A percentile compares a stretch with the other conserved stretches of the same genome.
phyloP scores from a whole-genome alignment of 2,113 vertebrate species.

The Cyprinodon brontotheroides region DNA sequence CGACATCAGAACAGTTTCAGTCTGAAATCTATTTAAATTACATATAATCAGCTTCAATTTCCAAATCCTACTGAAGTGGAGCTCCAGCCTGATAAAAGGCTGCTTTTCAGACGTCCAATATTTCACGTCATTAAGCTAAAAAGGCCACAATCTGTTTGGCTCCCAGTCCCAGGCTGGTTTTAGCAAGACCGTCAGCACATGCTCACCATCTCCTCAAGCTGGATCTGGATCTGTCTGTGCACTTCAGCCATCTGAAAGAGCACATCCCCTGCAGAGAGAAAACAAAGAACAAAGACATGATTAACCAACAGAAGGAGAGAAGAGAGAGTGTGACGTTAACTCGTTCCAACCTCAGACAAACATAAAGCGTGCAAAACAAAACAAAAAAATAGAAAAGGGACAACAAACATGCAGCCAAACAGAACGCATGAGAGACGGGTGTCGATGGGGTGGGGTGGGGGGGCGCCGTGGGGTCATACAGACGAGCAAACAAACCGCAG shows the following conservation, averaged over 20 bases:
- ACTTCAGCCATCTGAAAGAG: constrained; percentile 99
- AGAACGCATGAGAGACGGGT: constrained; percentile 35
- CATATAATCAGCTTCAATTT: constrained; percentile 3
- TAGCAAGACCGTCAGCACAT: constrained; percentile 33
- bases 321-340: constrained; percentile 30
- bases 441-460: constrained; percentile 31
- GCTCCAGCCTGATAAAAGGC: neutral
- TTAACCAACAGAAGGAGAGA: constrained; percentile 44
- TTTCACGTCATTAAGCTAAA: constrained; percentile 10
- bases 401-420: constrained; percentile 66
- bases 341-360: neutral
- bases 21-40: constrained; percentile 13
- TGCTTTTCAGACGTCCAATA: constrained; percentile 6
- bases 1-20: neutral
- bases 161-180: constrained; percentile 13
- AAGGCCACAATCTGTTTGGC: constrained; percentile 23
- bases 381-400: neutral
- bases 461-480: constrained; percentile 34
- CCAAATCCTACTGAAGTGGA: neutral
- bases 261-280: constrained; percentile 88
- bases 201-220: constrained; percentile 97
- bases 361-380: constrained; percentile 53
- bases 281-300: constrained; percentile 36
- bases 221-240: constrained; percentile 97
- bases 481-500: constrained; percentile 36